phyloP scores from a whole-genome alignment of 1,140 invertebrate species.

The Lucilia sericata region DNA sequence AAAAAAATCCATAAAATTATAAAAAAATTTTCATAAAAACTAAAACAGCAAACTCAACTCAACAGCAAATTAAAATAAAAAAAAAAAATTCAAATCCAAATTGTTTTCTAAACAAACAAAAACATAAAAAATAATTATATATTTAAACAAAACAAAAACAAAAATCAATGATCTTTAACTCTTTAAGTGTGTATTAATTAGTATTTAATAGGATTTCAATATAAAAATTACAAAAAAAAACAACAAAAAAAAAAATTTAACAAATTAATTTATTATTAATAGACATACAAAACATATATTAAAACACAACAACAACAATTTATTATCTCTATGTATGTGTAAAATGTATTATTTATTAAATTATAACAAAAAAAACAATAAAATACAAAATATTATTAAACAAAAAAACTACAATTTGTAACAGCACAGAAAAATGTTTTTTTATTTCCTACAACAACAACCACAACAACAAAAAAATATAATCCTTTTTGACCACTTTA shows the following conservation, averaged over 20 bases:
- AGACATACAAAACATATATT: neutral
- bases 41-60: neutral
- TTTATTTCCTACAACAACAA: neutral
- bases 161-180: conserved; percentile 31
- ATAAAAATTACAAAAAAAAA: conserved; percentile 18
- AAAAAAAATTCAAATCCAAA: neutral
- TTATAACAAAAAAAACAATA: conserved; percentile 16
- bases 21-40: neutral
- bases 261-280: conserved; percentile 15
- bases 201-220: conserved; percentile 42
- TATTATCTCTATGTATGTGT: conserved; percentile 30
- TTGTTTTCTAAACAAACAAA: neutral
- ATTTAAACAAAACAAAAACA: neutral
- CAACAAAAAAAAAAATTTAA: conserved; percentile 17
- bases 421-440: conserved; percentile 24
- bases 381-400: neutral
- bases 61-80: neutral
- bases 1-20: neutral
- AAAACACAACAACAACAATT: conserved; percentile 31
- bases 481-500: too few species aligned
- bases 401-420: conserved; percentile 18
- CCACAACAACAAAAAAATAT: too few species aligned
- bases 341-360: conserved; percentile 42
- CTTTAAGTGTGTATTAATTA: conserved; percentile 44
- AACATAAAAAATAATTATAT: conserved; percentile 18